Percentiles rank a stretch among this genome's conserved stretches.
Conservation (phyloP, 2,888 invertebrate species). For the Epirrhoe tristata region DNA sequence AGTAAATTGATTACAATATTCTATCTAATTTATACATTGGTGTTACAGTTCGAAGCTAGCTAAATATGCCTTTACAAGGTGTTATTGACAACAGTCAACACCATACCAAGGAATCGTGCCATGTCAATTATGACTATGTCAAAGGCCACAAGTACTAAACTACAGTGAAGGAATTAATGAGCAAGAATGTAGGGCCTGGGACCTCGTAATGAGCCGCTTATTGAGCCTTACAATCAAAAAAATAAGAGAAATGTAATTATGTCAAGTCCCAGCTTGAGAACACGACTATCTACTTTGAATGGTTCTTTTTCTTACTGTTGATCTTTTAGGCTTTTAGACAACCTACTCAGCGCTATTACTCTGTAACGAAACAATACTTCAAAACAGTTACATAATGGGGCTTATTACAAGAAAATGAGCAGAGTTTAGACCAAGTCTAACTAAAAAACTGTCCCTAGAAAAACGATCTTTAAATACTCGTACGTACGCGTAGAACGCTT, state of each 20-base stretch:
- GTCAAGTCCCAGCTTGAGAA: conserved; percentile 1
- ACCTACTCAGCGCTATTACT: background rate
- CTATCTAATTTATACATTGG: conserved; percentile 29
- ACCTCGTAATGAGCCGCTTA: conserved; percentile 17
- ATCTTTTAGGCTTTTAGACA: background rate
- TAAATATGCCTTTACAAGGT: conserved; percentile 15
- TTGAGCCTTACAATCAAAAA: conserved; percentile 14
- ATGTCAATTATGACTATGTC: conserved; percentile 24
- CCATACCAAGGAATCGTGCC: conserved; percentile 19
- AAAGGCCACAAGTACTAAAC: conserved; percentile 32
- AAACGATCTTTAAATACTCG: too few species aligned
- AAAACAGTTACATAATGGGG: too few species aligned
- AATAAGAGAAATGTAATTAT: conserved; percentile 3
- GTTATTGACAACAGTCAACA: conserved; percentile 6
- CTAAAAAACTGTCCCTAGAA: too few species aligned
- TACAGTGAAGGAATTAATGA: conserved; percentile 26
- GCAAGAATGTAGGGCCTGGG: conserved; percentile 20
- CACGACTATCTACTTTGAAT: background rate
- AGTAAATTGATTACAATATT: conserved; percentile 18
- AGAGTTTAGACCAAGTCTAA: too few species aligned
- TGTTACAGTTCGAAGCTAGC: conserved; percentile 29
- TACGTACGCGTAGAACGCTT: too few species aligned
- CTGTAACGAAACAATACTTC: too few species aligned
- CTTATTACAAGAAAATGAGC: too few species aligned
- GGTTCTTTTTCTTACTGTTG: background rate